Evolutionary conservation across 1,140 invertebrate genomes (phyloP).

Genomic region (Centruroides sculpturatus): DNA sequence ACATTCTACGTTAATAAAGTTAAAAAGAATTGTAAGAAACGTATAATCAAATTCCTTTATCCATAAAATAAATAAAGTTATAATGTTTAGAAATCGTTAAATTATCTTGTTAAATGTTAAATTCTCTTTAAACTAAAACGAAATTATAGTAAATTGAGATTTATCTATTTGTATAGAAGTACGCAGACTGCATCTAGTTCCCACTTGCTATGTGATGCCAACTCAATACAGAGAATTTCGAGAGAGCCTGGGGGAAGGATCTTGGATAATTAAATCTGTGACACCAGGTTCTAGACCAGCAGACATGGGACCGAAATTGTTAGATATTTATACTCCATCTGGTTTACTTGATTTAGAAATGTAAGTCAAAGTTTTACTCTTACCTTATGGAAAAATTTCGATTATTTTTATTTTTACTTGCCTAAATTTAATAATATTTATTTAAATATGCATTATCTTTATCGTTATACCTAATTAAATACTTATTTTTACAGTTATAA

Average conservation of each 20-base stretch:
- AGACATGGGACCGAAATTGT: slow-evolving; percentile 3
- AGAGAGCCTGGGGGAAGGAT: slow-evolving; percentile 18
- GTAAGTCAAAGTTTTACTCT: slow-evolving; percentile 1
- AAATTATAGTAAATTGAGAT: too few species aligned
- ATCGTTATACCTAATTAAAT: too few species aligned
- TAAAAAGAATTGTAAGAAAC: too few species aligned
- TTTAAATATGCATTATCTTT: too few species aligned
- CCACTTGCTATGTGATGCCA: slow-evolving; percentile 20
- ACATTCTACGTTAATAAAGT: too few species aligned
- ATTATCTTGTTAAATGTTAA: background rate
- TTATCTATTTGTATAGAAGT: background rate
- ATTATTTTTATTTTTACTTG: background rate
- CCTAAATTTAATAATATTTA: too few species aligned
- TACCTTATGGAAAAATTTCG: too few species aligned
- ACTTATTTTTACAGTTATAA: too few species aligned
- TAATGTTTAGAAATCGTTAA: background rate
- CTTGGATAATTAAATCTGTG: slow-evolving; percentile 20
- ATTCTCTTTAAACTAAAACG: background rate
- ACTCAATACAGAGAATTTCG: slow-evolving; percentile 21
- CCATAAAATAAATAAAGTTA: background rate
- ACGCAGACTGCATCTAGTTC: slow-evolving; percentile 3
- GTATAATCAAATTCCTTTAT: too few species aligned
- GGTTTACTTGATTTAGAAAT: slow-evolving; percentile 12
- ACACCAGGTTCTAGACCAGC: background rate
- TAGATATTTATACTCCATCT: slow-evolving; percentile 12